Percentiles rank a stretch among this genome's conserved stretches.
Conservation (phyloP, 1,140 invertebrate genomes). For the Pseudachorutes palmiensis region DNA sequence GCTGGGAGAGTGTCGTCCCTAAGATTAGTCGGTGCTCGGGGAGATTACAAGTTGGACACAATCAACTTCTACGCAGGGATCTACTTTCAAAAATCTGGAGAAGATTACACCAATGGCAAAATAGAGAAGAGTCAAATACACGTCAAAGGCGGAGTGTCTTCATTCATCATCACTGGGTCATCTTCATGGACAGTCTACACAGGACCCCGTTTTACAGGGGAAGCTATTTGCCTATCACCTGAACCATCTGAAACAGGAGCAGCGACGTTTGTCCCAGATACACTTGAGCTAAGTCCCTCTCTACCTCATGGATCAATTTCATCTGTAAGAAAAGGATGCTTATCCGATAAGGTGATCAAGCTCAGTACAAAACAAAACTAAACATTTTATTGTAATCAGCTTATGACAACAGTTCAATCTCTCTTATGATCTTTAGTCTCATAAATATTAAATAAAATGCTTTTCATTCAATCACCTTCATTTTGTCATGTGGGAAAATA, state of each 20-base stretch:
- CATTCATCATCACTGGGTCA: slow-evolving; percentile 21
- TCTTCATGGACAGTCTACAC: slow-evolving; percentile 31
- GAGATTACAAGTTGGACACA: slow-evolving; percentile 29
- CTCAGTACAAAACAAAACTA: no score
- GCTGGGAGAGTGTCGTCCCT: slow-evolving; percentile 26
- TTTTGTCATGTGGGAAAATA: no score
- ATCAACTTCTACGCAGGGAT: slow-evolving; percentile 33
- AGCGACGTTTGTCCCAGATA: slow-evolving; percentile 18
- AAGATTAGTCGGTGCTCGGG: slow-evolving; percentile 32
- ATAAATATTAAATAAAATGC: no score
- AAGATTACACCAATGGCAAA: slow-evolving; percentile 16
- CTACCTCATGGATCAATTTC: slow-evolving; percentile 22
- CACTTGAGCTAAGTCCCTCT: neutral
- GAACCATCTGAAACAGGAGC: neutral
- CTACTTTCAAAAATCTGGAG: slow-evolving; percentile 34
- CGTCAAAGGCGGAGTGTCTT: neutral
- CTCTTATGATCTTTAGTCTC: no score
- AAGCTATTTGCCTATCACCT: slow-evolving; percentile 23
- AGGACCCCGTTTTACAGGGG: slow-evolving; percentile 17
- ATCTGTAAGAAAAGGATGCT: slow-evolving; percentile 26
- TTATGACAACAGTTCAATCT: no score
- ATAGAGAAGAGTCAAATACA: slow-evolving; percentile 12
- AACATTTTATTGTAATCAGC: no score
- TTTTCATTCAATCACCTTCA: no score
- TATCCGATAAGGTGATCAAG: neutral